These are phyloP conservation scores for Phlogophora meticulosa DNA, from an alignment of 2,888 invertebrate species.

Conservation along the genomic window DNA sequence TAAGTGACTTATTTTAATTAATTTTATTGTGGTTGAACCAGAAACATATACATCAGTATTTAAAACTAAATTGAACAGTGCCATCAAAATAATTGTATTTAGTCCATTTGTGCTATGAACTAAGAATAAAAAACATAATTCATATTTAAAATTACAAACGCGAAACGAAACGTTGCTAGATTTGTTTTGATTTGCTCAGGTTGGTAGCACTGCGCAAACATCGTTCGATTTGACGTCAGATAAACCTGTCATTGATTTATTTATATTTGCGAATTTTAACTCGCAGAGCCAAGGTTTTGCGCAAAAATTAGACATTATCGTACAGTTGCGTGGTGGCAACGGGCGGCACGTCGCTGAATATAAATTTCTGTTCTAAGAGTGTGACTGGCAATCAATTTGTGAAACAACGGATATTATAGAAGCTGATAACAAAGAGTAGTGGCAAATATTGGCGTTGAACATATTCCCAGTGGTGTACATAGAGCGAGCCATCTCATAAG, in stretches of 20 bases:
- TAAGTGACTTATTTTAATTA: neutral
- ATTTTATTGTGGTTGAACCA: neutral
- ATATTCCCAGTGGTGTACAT: neutral
- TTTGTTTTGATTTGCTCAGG: conserved; percentile 75
- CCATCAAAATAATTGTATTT: neutral
- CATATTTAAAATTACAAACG: neutral
- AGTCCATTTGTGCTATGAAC: neutral
- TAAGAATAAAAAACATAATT: neutral
- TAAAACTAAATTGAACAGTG: neutral
- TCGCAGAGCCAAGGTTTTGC: conserved; percentile 42
- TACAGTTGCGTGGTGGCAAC: conserved; percentile 3
- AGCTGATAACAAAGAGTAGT: neutral
- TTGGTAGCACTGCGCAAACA: conserved; percentile 73
- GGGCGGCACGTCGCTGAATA: neutral
- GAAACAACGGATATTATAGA: conserved; percentile 10
- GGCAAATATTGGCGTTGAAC: conserved; percentile 17
- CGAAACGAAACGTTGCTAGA: conserved; percentile 54
- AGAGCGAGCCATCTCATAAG: conserved; percentile 15
- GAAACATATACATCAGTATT: neutral
- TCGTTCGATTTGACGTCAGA: conserved; percentile 86
- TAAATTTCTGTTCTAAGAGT: neutral
- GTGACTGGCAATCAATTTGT: conserved; percentile 10
- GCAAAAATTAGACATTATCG: conserved; percentile 40
- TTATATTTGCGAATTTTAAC: conserved; percentile 71
- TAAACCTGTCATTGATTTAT: conserved; percentile 79